Evolutionary conservation across 1,140 invertebrate species (phyloP).

Genomic region (Hyphantria cunea): DNA sequence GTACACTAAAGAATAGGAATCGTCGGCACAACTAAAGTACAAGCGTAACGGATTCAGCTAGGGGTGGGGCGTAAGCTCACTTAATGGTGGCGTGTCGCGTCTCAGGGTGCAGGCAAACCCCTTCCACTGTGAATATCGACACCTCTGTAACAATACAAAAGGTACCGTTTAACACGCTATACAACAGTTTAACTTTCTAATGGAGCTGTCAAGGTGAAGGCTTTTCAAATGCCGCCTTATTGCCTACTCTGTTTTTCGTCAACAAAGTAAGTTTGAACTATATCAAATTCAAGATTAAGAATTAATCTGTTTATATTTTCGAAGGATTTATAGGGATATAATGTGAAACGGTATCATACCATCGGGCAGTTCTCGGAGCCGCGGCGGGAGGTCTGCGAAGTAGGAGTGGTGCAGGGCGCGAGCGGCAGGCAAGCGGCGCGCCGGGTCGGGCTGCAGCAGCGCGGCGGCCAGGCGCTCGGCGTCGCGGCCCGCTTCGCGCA

Average conservation of each 20-base stretch:
- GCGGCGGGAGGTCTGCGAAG: conserved; percentile 92
- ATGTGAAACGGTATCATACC: conserved; percentile 78
- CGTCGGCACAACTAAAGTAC: conserved; percentile 27
- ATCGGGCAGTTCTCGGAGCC: conserved; percentile 94
- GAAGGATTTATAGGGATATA: too few relatives aligned
- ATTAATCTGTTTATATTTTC: too few relatives aligned
- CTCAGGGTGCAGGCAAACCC: conserved; percentile 89
- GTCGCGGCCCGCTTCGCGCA: conserved; percentile 91
- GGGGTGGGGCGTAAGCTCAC: conserved; percentile 50
- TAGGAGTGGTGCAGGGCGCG: conserved; percentile 95
- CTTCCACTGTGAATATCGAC: conserved; percentile 96
- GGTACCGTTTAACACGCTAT: conserved; percentile 6
- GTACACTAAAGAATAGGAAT: conserved; percentile 11
- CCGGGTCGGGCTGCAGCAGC: conserved; percentile 94
- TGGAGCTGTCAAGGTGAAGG: not conserved
- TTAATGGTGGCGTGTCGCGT: conserved; percentile 65
- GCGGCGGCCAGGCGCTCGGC: conserved; percentile 93
- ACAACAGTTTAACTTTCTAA: not conserved
- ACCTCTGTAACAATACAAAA: conserved; percentile 87
- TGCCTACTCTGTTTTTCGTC: too few relatives aligned
- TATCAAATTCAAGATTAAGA: too few relatives aligned
- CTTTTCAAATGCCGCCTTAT: not conserved
- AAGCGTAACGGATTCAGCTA: conserved; percentile 46
- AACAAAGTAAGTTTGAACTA: too few relatives aligned
- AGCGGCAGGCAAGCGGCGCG: conserved; percentile 92